Conservation (phyloP, 2,888 invertebrate genomes). For the Mythimna impura region DNA sequence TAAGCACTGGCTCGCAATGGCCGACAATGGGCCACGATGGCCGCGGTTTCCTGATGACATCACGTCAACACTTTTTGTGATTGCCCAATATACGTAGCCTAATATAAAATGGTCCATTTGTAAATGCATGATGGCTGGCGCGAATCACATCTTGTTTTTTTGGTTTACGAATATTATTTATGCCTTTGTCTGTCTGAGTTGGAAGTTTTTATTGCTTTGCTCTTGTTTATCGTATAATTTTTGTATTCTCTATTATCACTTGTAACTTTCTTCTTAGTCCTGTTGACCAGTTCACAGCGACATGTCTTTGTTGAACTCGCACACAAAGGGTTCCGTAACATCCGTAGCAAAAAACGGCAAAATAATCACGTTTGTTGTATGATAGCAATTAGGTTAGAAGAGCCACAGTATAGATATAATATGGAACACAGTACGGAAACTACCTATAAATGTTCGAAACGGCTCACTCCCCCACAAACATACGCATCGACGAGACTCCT, state of each 20-base stretch:
- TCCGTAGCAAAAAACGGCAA: too few species aligned
- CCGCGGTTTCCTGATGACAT: conserved; percentile 59
- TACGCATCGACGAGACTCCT: too few species aligned
- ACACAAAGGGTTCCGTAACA: too few species aligned
- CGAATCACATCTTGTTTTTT: conserved; percentile 32
- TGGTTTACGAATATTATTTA: conserved; percentile 12
- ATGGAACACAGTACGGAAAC: too few species aligned
- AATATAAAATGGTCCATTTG: conserved; percentile 54
- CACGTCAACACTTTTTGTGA: conserved; percentile 56
- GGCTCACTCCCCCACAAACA: too few species aligned
- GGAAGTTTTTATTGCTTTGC: conserved; percentile 18
- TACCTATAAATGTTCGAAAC: too few species aligned
- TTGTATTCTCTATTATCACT: background rate
- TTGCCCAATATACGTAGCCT: conserved; percentile 38
- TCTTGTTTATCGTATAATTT: background rate
- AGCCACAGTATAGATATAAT: too few species aligned
- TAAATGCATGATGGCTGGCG: conserved; percentile 34
- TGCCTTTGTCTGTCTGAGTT: conserved; percentile 8
- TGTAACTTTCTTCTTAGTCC: background rate
- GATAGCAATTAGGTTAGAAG: too few species aligned
- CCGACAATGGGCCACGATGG: conserved; percentile 30
- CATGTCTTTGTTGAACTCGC: too few species aligned
- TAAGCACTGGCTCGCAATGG: conserved; percentile 46
- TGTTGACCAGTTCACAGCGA: background rate
- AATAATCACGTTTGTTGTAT: too few species aligned